phyloP scores from a whole-genome alignment of 2,797 vertebrate genomes.

The Momotus momota region DNA sequence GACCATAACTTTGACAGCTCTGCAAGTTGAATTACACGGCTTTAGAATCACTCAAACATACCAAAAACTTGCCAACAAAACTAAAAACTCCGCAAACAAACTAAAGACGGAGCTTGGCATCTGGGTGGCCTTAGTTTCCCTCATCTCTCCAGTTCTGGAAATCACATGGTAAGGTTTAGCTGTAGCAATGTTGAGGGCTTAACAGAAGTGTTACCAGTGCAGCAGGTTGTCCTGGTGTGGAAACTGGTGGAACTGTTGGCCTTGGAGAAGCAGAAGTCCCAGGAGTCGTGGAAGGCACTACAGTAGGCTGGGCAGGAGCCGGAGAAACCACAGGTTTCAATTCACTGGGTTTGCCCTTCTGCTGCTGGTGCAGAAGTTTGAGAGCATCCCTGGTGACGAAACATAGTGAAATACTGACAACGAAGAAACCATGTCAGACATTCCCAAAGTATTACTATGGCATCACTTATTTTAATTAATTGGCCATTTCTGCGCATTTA shows the following conservation, averaged over 20 bases:
- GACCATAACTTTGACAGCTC: background rate
- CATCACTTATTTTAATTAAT: background rate
- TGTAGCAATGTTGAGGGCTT: background rate
- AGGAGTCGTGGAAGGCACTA: slow-evolving; percentile 13
- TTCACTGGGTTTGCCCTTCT: slow-evolving; percentile 58
- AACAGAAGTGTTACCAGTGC: slow-evolving; percentile 77
- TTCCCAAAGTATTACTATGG: background rate
- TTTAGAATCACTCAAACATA: background rate
- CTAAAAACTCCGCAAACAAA: background rate
- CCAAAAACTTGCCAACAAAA: background rate
- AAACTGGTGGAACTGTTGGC: slow-evolving; percentile 86
- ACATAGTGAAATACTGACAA: slow-evolving; percentile 7
- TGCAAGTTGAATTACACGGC: background rate
- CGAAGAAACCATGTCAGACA: background rate
- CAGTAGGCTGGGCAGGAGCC: slow-evolving; percentile 1
- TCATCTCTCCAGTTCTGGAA: background rate
- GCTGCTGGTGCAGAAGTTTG: slow-evolving; percentile 84
- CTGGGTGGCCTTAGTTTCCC: background rate
- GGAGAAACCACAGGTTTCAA: slow-evolving; percentile 52
- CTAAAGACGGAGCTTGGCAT: background rate
- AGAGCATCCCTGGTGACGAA: slow-evolving; percentile 87
- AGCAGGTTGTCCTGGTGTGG: slow-evolving; percentile 87
- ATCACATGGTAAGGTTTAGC: background rate
- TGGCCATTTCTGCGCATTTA: background rate
- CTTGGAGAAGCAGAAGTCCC: slow-evolving; percentile 75